Percentiles rank a stretch among this genome's conserved stretches.
Conservation (phyloP, 1,140 invertebrate species). For the Aphaenogaster rudis region DNA sequence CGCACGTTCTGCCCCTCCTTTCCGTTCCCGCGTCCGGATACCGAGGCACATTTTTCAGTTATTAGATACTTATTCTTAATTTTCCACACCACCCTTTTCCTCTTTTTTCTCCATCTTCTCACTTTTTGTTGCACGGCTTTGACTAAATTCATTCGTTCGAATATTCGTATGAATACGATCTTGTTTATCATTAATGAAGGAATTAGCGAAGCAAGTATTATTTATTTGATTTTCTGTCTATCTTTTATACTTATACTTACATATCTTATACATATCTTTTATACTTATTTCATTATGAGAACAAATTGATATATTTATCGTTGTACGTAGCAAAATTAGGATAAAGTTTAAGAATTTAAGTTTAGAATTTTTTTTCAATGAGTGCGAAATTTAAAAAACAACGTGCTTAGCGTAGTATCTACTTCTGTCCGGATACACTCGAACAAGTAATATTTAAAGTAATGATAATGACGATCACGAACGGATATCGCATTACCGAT, state of each 20-base stretch:
- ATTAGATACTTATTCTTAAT: conserved; percentile 80
- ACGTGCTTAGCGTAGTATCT: background rate
- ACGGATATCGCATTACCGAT: conserved; percentile 53
- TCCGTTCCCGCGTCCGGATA: conserved; percentile 59
- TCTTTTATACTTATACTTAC: background rate
- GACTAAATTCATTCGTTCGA: conserved; percentile 3
- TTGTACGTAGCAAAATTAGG: background rate
- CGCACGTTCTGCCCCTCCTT: conserved; percentile 59
- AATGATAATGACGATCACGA: conserved; percentile 53
- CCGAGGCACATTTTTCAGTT: conserved; percentile 78
- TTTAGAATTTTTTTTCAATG: background rate
- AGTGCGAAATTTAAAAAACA: background rate
- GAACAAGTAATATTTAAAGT: conserved; percentile 34
- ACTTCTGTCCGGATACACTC: background rate
- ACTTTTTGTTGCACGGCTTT: conserved; percentile 43
- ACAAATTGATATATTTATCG: background rate
- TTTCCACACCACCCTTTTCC: conserved; percentile 58
- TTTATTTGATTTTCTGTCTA: background rate
- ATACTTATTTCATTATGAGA: background rate
- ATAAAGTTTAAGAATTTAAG: background rate
- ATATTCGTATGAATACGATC: background rate
- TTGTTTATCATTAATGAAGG: conserved; percentile 3
- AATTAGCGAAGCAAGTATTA: background rate
- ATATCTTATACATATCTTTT: background rate
- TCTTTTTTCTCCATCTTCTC: conserved; percentile 44